phyloP scores from a whole-genome alignment of 1,140 invertebrate species.

The Nymphalis io region DNA sequence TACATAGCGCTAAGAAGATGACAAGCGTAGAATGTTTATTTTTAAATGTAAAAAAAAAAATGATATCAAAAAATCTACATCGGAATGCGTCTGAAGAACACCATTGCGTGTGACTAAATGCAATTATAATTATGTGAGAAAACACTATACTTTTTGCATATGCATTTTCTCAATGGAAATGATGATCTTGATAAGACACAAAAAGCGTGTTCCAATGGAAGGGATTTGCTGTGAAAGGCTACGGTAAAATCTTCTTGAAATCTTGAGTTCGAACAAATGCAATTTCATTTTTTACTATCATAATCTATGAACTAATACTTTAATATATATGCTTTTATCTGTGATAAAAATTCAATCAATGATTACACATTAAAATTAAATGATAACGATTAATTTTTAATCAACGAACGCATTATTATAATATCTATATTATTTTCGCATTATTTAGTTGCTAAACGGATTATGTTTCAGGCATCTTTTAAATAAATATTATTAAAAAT shows the following conservation, averaged over 20 bases:
- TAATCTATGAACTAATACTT: neutral
- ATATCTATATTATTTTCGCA: too few relatives aligned
- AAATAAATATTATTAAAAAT: too few relatives aligned
- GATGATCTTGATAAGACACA: conserved; percentile 42
- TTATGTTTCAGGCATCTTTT: too few relatives aligned
- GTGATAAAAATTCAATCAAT: neutral
- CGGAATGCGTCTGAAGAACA: conserved; percentile 35
- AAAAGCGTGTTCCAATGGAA: conserved; percentile 11
- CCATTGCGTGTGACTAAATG: conserved; percentile 44
- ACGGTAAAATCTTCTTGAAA: conserved; percentile 1
- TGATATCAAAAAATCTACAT: conserved; percentile 38
- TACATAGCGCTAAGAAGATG: conserved; percentile 31
- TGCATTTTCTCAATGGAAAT: conserved; percentile 37
- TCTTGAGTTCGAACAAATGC: neutral
- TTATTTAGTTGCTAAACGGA: too few relatives aligned
- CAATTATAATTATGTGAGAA: conserved; percentile 43
- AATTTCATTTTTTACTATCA: neutral
- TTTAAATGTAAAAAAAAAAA: conserved; percentile 16
- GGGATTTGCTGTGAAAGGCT: conserved; percentile 12
- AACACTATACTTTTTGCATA: conserved; percentile 43
- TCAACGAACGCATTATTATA: neutral
- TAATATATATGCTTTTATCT: neutral
- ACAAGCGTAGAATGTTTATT: conserved; percentile 22
- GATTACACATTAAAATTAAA: conserved; percentile 1
- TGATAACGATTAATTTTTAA: neutral